A percentile compares a stretch with the other conserved stretches of the same genome.
Conservation (phyloP, 2,797 vertebrate species). For the Molossus alvarezi region DNA sequence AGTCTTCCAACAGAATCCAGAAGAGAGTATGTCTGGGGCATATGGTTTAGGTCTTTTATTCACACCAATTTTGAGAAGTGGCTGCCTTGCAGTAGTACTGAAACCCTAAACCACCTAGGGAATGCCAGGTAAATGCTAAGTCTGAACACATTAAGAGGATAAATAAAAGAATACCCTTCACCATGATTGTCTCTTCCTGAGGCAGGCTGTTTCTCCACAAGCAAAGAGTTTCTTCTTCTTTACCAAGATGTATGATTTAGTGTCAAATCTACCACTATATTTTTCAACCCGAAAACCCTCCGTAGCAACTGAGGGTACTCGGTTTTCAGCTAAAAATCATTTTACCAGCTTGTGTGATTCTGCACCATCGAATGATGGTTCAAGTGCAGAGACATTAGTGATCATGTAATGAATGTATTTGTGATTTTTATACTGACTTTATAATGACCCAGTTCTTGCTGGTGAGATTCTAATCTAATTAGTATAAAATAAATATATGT, state of each 20-base stretch:
- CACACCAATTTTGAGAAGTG: not conserved
- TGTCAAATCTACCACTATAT: not conserved
- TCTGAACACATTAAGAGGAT: not conserved
- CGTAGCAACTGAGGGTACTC: not conserved
- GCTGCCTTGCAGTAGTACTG: not conserved
- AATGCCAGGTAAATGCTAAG: not conserved
- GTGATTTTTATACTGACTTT: not conserved
- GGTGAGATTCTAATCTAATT: conserved; percentile 17
- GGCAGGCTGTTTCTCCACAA: not conserved
- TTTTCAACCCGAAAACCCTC: not conserved
- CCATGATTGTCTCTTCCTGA: not conserved
- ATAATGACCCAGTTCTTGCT: not conserved
- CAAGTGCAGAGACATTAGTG: not conserved
- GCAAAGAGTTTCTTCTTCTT: not conserved
- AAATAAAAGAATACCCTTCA: not conserved
- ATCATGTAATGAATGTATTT: not conserved
- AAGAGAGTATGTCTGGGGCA: not conserved
- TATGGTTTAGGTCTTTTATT: conserved; percentile 17
- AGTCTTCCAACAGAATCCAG: not conserved
- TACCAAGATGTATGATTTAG: not conserved
- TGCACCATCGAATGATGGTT: not conserved
- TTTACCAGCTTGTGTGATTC: not conserved
- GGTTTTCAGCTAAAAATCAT: not conserved
- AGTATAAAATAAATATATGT: not conserved
- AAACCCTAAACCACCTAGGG: not conserved